Evolutionary conservation across 2,888 invertebrate genomes (phyloP).

Genomic region (Byasa hedistus): DNA sequence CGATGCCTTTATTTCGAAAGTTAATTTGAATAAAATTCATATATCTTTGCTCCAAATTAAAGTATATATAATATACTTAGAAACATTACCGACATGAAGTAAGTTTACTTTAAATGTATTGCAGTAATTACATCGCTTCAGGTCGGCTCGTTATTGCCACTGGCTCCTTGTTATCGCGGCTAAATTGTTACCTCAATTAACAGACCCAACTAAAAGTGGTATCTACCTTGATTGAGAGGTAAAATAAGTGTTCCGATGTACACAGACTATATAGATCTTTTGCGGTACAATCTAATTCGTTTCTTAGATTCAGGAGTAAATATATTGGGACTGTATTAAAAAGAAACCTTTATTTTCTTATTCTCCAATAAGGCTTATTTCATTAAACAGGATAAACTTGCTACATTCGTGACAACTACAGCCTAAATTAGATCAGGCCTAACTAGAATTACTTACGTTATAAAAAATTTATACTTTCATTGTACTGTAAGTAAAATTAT

Average conservation of each 20-base stretch:
- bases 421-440: too few species aligned
- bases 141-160: not conserved
- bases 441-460: too few species aligned
- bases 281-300: not conserved
- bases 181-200: slow-evolving; percentile 3
- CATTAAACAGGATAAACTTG: too few species aligned
- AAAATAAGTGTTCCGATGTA: not conserved
- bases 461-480: too few species aligned
- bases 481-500: too few species aligned
- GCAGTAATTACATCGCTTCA: not conserved
- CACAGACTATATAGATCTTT: not conserved
- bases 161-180: not conserved
- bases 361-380: too few species aligned
- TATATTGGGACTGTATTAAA: too few species aligned
- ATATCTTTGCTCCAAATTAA: not conserved
- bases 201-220: not conserved
- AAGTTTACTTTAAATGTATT: not conserved
- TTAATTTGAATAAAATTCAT: not conserved
- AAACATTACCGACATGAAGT: not conserved
- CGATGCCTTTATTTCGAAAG: too few species aligned
- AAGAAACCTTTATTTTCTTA: too few species aligned
- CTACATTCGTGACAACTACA: too few species aligned
- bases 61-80: not conserved
- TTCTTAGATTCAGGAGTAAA: not conserved
- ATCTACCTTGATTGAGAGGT: not conserved